Evolutionary conservation across 2,888 invertebrate species (phyloP).

Genomic region (Asteroscopus sphinx): DNA sequence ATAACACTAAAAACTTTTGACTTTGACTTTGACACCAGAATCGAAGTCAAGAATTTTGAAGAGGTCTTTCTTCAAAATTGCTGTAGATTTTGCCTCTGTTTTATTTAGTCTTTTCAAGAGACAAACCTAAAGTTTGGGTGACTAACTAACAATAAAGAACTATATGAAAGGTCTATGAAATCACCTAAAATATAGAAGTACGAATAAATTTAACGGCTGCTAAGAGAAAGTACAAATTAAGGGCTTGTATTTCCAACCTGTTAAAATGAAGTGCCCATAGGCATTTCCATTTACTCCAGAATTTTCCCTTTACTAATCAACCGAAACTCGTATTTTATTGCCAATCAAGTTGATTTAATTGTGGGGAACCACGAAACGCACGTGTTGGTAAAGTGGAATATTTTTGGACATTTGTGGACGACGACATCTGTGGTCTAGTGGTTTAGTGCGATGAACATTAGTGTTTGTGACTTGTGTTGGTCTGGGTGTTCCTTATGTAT

Average conservation of each 20-base stretch:
- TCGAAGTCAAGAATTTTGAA: too few species aligned
- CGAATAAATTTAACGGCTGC: neutral
- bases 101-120: neutral
- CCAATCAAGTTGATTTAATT: slow-evolving; percentile 39
- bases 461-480: too few species aligned
- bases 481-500: too few species aligned
- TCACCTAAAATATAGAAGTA: slow-evolving; percentile 1
- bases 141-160: too few species aligned
- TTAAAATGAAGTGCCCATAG: slow-evolving; percentile 15
- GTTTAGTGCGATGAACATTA: too few species aligned
- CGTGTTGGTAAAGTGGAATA: slow-evolving; percentile 14
- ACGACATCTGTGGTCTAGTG: too few species aligned
- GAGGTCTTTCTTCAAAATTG: too few species aligned
- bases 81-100: too few species aligned
- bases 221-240: slow-evolving; percentile 8
- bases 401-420: slow-evolving; percentile 6
- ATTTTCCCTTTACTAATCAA: slow-evolving; percentile 26
- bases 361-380: slow-evolving; percentile 12
- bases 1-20: too few species aligned
- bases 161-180: too few species aligned
- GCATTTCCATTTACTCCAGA: slow-evolving; percentile 10
- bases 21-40: too few species aligned
- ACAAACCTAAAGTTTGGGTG: too few species aligned
- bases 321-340: slow-evolving; percentile 25
- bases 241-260: neutral